These are phyloP conservation scores for Lerema accius DNA, from an alignment of 1,140 invertebrate species.

Conservation along the genomic window DNA sequence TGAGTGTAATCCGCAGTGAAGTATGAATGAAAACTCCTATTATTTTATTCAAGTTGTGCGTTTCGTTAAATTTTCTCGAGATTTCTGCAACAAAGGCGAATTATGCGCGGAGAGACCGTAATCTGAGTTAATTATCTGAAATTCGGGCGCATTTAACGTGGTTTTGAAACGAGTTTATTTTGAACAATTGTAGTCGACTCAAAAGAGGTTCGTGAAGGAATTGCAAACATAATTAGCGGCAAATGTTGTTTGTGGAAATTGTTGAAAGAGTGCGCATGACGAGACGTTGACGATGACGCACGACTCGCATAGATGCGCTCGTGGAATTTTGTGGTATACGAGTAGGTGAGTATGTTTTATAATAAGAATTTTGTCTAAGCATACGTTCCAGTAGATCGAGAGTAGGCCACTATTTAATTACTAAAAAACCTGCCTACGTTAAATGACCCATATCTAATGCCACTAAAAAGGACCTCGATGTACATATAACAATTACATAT, in stretches of 20 bases:
- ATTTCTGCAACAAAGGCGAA: constrained; percentile 68
- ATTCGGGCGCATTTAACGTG: constrained; percentile 77
- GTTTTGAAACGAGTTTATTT: constrained; percentile 68
- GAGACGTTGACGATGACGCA: constrained; percentile 38
- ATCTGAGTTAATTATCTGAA: constrained; percentile 80
- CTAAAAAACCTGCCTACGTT: too few relatives aligned
- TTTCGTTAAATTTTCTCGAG: constrained; percentile 53
- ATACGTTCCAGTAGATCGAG: too few relatives aligned
- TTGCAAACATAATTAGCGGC: constrained; percentile 75
- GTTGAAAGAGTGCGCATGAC: constrained; percentile 67
- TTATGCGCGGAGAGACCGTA: constrained; percentile 68
- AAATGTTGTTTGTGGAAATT: constrained; percentile 72
- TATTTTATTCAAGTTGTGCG: constrained; percentile 33
- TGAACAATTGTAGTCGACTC: constrained; percentile 73
- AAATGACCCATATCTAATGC: too few relatives aligned
- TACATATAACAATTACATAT: too few relatives aligned
- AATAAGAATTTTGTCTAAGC: too few relatives aligned
- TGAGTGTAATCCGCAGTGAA: constrained; percentile 13
- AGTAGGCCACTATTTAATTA: too few relatives aligned
- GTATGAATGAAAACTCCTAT: constrained; percentile 16
- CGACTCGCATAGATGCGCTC: constrained; percentile 35
- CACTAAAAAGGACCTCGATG: too few relatives aligned
- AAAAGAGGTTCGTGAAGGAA: constrained; percentile 77
- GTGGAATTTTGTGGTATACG: constrained; percentile 30
- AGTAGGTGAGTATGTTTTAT: too few relatives aligned